Evolutionary conservation across 2,797 vertebrate genomes (phyloP), one percentile per base, ranked within the genome.

Genomic region (Meda fulgida): DNA sequence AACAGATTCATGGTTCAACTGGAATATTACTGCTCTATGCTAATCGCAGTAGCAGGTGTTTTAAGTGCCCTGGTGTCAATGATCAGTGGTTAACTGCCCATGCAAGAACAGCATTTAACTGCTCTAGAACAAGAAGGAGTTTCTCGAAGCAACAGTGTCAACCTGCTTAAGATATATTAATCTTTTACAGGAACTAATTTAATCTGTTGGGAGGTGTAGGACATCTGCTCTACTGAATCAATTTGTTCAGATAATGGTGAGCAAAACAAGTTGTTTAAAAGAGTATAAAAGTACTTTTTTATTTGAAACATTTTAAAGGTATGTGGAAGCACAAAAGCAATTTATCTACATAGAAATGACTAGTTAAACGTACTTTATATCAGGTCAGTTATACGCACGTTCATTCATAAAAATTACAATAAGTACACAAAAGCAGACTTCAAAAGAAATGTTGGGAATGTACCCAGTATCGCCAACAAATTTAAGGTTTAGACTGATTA

Each of bases 101-200:
- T 73, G 66, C 6, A 81, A 81, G 79, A 81, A 69, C 18, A 40
- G 8, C 53, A 81, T 72, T 72, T 72, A 81, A 70, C 23, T 40
- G 46, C 66, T 60, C 36, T 46, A 60, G 36, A 83, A 51, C 81
- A 51, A 83, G 40, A 83, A 26, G 23, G 29, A 83, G 21, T 48
- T 75, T 40, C 58, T n/a, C 23, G 1, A 75, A 26, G 21, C 29
- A 58, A 14, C 23, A 3, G 46, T 14, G 31, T 76, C 43, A 43
- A 60, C 43, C 65, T 14, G 3, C 40, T 51, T n/a, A 29, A 51
- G 23, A 48, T 69, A n/a, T 14, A 78, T 43, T 0, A n/a, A 48
- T 46, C 26, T 58, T 10, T 40, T 36, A 65, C 77, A 78, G 9
- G 3, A 3, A 65, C 5, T n/a, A 43, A 36, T 82, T 83, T 36